Percentiles rank a stretch among this genome's conserved stretches.
Evolutionary conservation across 1,140 invertebrate genomes (phyloP).

Genomic region (Subanguina moxae): DNA sequence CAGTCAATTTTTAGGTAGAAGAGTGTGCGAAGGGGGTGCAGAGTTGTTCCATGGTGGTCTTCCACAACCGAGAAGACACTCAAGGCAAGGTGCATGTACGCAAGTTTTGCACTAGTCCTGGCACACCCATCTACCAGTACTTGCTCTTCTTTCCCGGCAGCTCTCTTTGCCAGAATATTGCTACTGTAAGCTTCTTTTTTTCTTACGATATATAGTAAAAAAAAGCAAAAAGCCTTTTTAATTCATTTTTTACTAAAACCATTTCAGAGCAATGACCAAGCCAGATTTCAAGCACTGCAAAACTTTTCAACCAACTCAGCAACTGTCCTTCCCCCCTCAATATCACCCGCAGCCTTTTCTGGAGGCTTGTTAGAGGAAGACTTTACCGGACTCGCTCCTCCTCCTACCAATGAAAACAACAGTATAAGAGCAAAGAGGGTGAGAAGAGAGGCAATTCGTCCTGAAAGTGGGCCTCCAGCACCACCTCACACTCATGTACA

Average conservation of each 20-base stretch:
- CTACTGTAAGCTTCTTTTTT: conserved; percentile 31
- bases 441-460: background rate
- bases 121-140: conserved; percentile 49
- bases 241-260: background rate
- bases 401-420: background rate
- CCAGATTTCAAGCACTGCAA: background rate
- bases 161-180: conserved; percentile 46
- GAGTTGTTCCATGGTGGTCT: conserved; percentile 29
- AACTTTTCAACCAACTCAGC: background rate
- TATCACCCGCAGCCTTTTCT: conserved; percentile 2
- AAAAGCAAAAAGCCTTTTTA: too few species aligned
- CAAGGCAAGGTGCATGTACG: conserved; percentile 32
- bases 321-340: background rate
- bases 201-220: background rate
- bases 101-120: conserved; percentile 45
- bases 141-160: conserved; percentile 41
- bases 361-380: background rate
- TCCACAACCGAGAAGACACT: conserved; percentile 17
- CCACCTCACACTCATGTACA: conserved; percentile 25
- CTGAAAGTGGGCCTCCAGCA: conserved; percentile 18
- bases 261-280: conserved; percentile 5
- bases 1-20: conserved; percentile 22
- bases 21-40: conserved; percentile 28
- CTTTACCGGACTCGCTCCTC: background rate
- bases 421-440: conserved; percentile 7